These are phyloP conservation scores for Ochropacha duplaris DNA, from an alignment of 2,888 invertebrate species.

Conservation along the genomic window DNA sequence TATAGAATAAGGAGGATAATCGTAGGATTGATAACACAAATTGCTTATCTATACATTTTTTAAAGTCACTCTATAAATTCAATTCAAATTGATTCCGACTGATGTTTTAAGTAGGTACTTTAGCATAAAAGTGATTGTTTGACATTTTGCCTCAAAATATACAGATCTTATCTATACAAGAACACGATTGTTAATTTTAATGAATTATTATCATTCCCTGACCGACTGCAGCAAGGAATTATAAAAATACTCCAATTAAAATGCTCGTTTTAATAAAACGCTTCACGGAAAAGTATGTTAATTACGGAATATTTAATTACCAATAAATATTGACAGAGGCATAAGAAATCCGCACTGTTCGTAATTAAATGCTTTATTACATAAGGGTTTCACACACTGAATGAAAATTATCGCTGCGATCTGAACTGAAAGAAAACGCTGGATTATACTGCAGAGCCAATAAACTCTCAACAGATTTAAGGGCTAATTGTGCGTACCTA, in stretches of 20 bases:
- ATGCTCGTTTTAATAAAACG: slow-evolving; percentile 20
- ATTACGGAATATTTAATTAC: slow-evolving; percentile 7
- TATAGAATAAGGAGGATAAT: too few relatives aligned
- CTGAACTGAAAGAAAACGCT: not conserved
- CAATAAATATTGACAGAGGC: slow-evolving; percentile 10
- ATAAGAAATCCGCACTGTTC: not conserved
- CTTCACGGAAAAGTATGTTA: slow-evolving; percentile 7
- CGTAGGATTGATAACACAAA: too few relatives aligned
- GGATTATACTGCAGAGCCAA: not conserved
- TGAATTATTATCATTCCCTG: not conserved
- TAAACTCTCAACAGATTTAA: too few relatives aligned
- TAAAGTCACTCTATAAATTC: too few relatives aligned
- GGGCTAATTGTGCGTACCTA: too few relatives aligned
- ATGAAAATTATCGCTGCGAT: not conserved
- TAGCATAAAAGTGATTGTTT: not conserved
- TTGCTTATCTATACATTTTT: too few relatives aligned
- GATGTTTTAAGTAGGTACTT: too few relatives aligned
- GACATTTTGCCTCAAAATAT: slow-evolving; percentile 2
- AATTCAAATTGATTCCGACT: too few relatives aligned
- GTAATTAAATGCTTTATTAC: slow-evolving; percentile 1
- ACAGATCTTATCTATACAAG: slow-evolving; percentile 4
- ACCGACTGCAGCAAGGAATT: not conserved
- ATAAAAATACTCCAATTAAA: slow-evolving; percentile 14
- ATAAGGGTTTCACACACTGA: not conserved
- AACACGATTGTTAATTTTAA: not conserved